Conservation (phyloP, 2,888 invertebrate genomes). For the Hymenopus coronatus region DNA sequence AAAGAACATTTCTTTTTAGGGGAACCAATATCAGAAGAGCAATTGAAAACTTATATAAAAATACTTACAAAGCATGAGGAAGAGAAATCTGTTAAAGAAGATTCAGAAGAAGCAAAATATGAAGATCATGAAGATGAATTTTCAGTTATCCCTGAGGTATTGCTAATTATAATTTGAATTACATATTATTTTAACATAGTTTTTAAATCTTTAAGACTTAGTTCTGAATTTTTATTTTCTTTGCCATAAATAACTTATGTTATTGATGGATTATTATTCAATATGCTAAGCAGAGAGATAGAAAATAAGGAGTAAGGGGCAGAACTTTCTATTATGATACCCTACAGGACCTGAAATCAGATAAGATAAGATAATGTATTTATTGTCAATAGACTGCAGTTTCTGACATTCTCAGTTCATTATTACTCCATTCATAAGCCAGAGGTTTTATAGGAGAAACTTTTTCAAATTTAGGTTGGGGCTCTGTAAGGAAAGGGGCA, state of each 20-base stretch:
- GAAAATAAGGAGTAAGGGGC: too few relatives aligned
- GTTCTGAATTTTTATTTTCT: not conserved
- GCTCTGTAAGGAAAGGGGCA: too few relatives aligned
- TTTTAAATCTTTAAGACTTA: not conserved
- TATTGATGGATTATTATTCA: not conserved
- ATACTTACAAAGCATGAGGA: conserved; percentile 33
- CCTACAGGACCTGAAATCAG: too few relatives aligned
- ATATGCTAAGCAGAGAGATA: too few relatives aligned
- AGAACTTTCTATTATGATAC: too few relatives aligned
- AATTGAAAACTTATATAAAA: conserved; percentile 38
- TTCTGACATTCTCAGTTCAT: too few relatives aligned
- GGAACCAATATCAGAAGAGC: conserved; percentile 38
- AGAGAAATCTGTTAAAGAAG: not conserved
- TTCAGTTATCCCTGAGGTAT: not conserved
- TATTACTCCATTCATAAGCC: too few relatives aligned
- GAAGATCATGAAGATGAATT: not conserved
- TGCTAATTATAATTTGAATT: not conserved
- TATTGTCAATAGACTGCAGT: too few relatives aligned
- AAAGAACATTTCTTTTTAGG: conserved; percentile 33
- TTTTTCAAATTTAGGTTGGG: too few relatives aligned
- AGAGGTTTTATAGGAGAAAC: too few relatives aligned
- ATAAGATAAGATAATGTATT: too few relatives aligned
- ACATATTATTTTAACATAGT: not conserved
- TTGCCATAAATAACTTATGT: not conserved
- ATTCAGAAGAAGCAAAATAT: not conserved